phyloP scores from a whole-genome alignment of 2,888 invertebrate species.

The Podotricha telesiphe region DNA sequence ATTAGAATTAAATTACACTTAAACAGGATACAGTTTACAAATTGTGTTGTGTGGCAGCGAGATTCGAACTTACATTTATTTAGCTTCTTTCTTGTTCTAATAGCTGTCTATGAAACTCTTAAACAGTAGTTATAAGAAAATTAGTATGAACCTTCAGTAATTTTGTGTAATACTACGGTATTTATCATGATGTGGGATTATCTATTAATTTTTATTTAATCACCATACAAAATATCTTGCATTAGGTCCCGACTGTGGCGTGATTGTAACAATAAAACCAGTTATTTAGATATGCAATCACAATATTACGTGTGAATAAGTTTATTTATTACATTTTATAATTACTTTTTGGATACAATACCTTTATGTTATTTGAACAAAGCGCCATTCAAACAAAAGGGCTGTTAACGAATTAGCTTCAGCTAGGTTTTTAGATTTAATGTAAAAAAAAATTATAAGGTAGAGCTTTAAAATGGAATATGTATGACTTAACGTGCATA shows the following conservation, averaged over 20 bases:
- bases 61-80: too few relatives aligned
- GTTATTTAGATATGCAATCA: constrained; percentile 38
- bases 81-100: too few relatives aligned
- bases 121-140: too few relatives aligned
- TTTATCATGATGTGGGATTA: background rate
- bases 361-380: background rate
- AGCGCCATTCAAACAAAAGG: background rate
- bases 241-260: constrained; percentile 7
- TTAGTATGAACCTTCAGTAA: background rate
- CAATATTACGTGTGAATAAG: constrained; percentile 37
- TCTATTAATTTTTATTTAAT: background rate
- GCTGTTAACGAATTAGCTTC: constrained; percentile 19
- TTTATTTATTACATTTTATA: constrained; percentile 35
- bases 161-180: background rate
- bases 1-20: too few relatives aligned
- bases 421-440: background rate
- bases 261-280: constrained; percentile 33
- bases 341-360: constrained; percentile 24
- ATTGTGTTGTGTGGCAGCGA: too few relatives aligned
- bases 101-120: too few relatives aligned
- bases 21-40: too few relatives aligned
- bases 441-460: too few relatives aligned
- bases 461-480: too few relatives aligned
- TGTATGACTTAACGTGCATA: too few relatives aligned
- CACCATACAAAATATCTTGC: background rate